phyloP scores from a whole-genome alignment of 1,140 invertebrate genomes.

The Neodiprion pinetum region DNA sequence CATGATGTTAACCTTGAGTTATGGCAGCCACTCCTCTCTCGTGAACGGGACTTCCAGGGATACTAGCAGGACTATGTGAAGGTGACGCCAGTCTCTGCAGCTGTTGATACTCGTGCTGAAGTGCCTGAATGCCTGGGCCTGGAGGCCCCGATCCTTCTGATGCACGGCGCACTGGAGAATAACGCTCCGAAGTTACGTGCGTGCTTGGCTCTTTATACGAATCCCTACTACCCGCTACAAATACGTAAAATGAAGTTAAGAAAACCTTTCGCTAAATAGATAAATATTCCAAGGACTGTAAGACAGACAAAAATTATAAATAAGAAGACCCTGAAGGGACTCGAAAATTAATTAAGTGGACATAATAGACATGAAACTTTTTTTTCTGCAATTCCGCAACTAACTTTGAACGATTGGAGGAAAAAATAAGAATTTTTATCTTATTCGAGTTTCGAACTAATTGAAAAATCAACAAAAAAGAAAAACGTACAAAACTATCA shows the following conservation, averaged over 20 bases:
- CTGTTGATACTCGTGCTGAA: constrained; percentile 78
- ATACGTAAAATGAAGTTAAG: not conserved
- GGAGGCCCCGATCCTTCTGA: constrained; percentile 76
- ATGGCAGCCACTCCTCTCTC: constrained; percentile 75
- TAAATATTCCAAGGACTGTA: too few relatives aligned
- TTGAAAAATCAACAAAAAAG: too few relatives aligned
- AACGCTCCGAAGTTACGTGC: constrained; percentile 74
- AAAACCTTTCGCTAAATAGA: not conserved
- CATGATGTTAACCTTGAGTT: constrained; percentile 65
- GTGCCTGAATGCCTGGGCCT: constrained; percentile 66
- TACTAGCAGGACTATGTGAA: constrained; percentile 64
- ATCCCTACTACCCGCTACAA: constrained; percentile 50
- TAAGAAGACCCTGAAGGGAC: too few relatives aligned
- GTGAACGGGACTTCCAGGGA: constrained; percentile 74
- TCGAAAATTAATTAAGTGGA: too few relatives aligned
- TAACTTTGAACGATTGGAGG: too few relatives aligned
- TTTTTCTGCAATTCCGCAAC: too few relatives aligned
- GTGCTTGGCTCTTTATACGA: constrained; percentile 59
- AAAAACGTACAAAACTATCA: too few relatives aligned
- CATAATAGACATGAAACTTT: too few relatives aligned
- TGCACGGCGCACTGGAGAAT: constrained; percentile 88
- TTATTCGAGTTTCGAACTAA: too few relatives aligned
- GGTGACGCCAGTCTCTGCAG: constrained; percentile 66
- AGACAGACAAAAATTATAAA: too few relatives aligned
- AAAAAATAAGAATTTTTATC: too few relatives aligned